Evolutionary conservation across 2,113 vertebrate genomes (phyloP).

Genomic region (Phoenicopterus ruber): DNA sequence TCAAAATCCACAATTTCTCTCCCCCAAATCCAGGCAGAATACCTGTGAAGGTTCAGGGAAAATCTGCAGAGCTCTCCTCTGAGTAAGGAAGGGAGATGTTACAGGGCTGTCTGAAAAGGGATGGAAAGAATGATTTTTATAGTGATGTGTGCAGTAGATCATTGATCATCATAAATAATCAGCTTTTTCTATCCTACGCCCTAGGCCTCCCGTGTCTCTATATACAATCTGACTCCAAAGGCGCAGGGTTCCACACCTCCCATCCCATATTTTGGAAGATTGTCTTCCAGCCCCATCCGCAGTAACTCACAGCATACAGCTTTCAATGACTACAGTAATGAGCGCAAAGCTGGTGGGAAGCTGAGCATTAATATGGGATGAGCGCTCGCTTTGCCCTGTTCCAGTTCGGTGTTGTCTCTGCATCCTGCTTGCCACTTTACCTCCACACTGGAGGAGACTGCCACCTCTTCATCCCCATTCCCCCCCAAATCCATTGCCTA

Average conservation of each 20-base stretch:
- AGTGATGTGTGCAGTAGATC: neutral
- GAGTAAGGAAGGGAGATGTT: neutral
- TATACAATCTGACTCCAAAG: neutral
- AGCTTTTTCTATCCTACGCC: neutral
- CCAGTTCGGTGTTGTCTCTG: neutral
- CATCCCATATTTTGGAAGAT: neutral
- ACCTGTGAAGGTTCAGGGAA: neutral
- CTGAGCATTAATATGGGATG: neutral
- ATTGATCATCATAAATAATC: neutral
- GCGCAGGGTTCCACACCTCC: neutral
- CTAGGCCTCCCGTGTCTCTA: neutral
- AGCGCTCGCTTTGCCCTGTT: neutral
- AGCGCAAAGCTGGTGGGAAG: neutral
- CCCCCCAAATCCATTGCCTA: neutral
- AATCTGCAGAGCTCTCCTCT: neutral
- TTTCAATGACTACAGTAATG: neutral
- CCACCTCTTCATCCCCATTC: neutral
- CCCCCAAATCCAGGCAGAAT: neutral
- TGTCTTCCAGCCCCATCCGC: neutral
- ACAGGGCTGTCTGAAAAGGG: neutral
- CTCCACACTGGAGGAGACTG: neutral
- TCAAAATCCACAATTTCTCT: neutral
- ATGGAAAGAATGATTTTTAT: neutral
- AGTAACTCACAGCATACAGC: neutral
- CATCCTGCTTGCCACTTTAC: neutral